Conservation (phyloP, 1,140 invertebrate species). For the Trypoxylus dichotomus region DNA sequence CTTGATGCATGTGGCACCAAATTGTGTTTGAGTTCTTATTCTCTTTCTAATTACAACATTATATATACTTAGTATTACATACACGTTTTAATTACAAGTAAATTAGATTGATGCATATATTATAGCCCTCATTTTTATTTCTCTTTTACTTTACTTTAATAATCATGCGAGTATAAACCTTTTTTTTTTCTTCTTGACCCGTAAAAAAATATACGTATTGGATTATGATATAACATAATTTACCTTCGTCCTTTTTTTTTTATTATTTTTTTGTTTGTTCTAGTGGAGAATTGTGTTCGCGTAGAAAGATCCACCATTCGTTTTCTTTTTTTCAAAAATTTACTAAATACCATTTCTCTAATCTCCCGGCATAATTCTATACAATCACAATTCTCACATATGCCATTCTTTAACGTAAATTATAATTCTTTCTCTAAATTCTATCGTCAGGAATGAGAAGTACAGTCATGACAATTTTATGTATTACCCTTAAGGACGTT, state of each 20-base stretch:
- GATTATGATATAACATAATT: constrained; percentile 3
- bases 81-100: neutral
- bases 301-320: neutral
- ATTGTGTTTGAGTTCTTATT: too few relatives aligned
- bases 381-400: neutral
- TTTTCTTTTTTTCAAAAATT: too few relatives aligned
- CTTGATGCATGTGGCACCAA: neutral
- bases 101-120: constrained; percentile 15
- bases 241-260: neutral
- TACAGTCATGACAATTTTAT: neutral
- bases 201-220: constrained; percentile 20
- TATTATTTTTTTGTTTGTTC: neutral
- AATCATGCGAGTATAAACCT: neutral
- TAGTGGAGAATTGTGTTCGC: neutral
- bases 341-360: too few relatives aligned
- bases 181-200: neutral
- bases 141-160: too few relatives aligned
- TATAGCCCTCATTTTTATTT: neutral
- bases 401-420: neutral
- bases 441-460: neutral
- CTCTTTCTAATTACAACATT: too few relatives aligned
- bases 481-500: neutral
- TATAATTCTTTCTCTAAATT: neutral
- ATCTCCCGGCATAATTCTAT: neutral
- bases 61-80: neutral